These are phyloP conservation scores for Tricholauxania praeusta DNA, from an alignment of 2,888 invertebrate species.

Conservation along the genomic window DNA sequence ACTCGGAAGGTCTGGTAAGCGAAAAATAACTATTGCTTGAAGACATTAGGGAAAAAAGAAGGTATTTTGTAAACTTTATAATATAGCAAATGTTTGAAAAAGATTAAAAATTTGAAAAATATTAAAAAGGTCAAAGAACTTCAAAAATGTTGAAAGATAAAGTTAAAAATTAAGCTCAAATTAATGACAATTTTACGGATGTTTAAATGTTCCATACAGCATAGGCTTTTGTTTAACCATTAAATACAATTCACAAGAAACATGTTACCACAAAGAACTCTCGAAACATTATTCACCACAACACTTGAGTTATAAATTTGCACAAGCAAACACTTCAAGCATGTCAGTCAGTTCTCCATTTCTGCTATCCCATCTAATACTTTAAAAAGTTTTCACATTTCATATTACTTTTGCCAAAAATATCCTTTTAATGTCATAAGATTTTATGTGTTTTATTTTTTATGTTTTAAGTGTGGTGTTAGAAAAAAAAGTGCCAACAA, in stretches of 20 bases:
- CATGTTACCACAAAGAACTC: too few species aligned
- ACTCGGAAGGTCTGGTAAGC: too few species aligned
- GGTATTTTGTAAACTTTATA: background rate
- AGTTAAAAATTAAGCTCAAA: background rate
- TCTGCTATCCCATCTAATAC: background rate
- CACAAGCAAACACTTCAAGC: background rate
- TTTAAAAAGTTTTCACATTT: conserved; percentile 13
- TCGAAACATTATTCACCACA: background rate
- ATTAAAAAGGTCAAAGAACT: background rate
- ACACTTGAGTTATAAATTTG: background rate
- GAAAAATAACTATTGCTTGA: too few species aligned
- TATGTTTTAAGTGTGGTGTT: conserved; percentile 1
- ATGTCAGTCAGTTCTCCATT: background rate
- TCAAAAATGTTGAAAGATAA: background rate
- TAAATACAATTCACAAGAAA: too few species aligned
- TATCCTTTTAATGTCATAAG: conserved; percentile 12
- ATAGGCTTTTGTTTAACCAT: too few species aligned
- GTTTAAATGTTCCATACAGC: background rate
- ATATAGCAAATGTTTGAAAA: background rate
- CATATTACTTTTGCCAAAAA: conserved; percentile 6
- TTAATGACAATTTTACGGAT: background rate
- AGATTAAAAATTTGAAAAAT: background rate
- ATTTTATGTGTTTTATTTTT: background rate
- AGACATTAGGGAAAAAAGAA: too few species aligned
- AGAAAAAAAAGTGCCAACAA: background rate